Percentiles rank a stretch among this genome's conserved stretches.
Conservation (phyloP, 2,888 invertebrate genomes). For the Dione juno region DNA sequence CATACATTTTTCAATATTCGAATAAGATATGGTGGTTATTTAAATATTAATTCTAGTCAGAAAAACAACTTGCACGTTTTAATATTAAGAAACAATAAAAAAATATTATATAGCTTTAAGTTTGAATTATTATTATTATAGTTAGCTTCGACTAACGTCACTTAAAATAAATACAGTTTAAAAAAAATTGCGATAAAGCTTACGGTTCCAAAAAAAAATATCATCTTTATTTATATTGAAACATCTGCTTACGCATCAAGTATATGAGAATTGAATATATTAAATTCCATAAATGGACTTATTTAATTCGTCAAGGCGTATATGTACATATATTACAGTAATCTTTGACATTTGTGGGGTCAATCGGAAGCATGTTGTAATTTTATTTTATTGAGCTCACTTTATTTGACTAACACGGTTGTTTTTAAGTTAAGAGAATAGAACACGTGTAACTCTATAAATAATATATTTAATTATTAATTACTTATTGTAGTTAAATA, state of each 20-base stretch:
- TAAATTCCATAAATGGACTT: conserved; percentile 7
- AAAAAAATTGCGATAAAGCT: not conserved
- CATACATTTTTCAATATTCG: not conserved
- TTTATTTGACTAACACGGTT: no score
- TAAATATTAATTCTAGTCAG: not conserved
- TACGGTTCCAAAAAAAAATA: not conserved
- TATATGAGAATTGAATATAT: not conserved
- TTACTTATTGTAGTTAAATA: no score
- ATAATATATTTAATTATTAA: no score
- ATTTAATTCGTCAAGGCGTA: conserved; percentile 10
- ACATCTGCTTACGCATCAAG: not conserved
- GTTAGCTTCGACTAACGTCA: no score
- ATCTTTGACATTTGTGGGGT: not conserved
- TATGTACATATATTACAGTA: not conserved
- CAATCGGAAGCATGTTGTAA: not conserved
- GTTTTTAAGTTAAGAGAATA: no score
- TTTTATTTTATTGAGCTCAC: not conserved
- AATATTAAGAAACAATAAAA: no score
- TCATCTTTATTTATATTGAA: not conserved
- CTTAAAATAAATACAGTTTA: no score
- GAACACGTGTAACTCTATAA: no score
- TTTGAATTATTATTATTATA: no score
- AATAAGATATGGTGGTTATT: not conserved
- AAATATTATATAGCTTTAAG: no score
- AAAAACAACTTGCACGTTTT: not conserved